Evolutionary conservation across 1,140 invertebrate genomes (phyloP).

Genomic region (Drosophila equinoxialis): DNA sequence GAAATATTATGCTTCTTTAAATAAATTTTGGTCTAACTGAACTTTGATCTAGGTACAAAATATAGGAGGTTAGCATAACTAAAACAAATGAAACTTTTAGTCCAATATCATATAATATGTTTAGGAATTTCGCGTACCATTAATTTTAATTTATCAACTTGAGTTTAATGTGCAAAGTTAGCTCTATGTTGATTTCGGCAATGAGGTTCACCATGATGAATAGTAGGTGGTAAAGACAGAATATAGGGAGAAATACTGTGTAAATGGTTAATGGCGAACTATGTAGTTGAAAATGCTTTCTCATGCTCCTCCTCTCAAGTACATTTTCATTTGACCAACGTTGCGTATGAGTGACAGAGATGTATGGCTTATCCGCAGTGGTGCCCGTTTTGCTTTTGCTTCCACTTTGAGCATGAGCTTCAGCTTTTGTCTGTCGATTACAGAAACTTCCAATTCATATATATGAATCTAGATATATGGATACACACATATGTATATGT

Average conservation of each 20-base stretch:
- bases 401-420: no score
- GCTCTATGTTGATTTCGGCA: not conserved
- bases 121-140: not conserved
- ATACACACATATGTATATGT: not conserved
- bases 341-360: conserved; percentile 38
- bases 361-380: conserved; percentile 13
- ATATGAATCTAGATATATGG: not conserved
- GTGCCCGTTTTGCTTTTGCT: conserved; percentile 9
- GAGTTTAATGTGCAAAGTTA: not conserved
- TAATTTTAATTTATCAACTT: not conserved
- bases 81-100: no score
- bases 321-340: conserved; percentile 37
- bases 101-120: no score
- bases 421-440: conserved; percentile 22
- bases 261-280: not conserved
- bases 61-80: no score
- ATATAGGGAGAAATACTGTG: not conserved
- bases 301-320: conserved; percentile 21
- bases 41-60: no score
- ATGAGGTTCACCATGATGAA: not conserved
- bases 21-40: no score
- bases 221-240: not conserved
- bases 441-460: conserved; percentile 38
- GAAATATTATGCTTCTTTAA: no score
- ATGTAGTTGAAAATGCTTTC: conserved; percentile 13